These are phyloP conservation scores for Nerophis ophidion DNA, from an alignment of 2,113 vertebrate species.

Conservation along the genomic window DNA sequence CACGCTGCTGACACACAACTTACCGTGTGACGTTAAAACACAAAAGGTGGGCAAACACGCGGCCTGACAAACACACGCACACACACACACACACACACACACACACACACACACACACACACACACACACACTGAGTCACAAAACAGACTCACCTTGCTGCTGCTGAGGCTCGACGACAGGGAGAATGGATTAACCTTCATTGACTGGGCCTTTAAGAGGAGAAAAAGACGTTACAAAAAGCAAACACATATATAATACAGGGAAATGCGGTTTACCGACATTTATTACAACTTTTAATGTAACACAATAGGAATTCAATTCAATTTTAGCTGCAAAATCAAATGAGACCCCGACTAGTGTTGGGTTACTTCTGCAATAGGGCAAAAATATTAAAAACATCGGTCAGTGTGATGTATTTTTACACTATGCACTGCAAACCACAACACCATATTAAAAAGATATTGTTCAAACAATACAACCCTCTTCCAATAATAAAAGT, in stretches of 20 bases:
- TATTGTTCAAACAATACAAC: no score
- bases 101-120: conserved; percentile 9
- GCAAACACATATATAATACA: neutral
- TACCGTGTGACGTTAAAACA: conserved; percentile 31
- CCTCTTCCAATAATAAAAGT: no score
- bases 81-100: conserved; percentile 27
- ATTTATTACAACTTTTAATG: no score
- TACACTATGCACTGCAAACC: no score
- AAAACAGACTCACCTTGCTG: conserved; percentile 72
- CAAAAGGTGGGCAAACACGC: conserved; percentile 51
- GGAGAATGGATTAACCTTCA: conserved; percentile 78
- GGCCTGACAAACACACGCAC: conserved; percentile 4
- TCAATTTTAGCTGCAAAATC: no score
- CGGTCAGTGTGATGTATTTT: no score
- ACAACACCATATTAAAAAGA: no score
- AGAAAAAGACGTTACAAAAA: conserved; percentile 14
- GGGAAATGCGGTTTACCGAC: neutral
- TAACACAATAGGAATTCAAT: no score
- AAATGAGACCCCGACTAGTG: no score
- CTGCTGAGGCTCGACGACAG: conserved; percentile 74
- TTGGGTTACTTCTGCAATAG: no score
- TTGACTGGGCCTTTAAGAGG: conserved; percentile 73
- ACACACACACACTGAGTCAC: conserved; percentile 23
- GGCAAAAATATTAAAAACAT: no score
- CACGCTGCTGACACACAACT: conserved; percentile 35